A percentile compares a stretch with the other conserved stretches of the same genome.
phyloP scores from a whole-genome alignment of 2,113 vertebrate species.

The Hemibates koningsi region DNA sequence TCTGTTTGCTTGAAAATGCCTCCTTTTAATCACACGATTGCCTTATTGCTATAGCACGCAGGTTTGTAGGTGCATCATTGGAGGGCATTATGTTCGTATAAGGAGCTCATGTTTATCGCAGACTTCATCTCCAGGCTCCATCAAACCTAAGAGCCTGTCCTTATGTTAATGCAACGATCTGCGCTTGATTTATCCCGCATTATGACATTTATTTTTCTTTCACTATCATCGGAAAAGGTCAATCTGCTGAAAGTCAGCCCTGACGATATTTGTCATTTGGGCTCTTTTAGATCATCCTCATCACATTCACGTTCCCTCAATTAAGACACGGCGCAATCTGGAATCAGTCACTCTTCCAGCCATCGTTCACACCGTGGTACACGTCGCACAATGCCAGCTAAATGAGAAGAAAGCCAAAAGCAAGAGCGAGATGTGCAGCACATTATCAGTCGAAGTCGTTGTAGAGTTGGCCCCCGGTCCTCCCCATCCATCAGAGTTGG shows the following conservation, averaged over 20 bases:
- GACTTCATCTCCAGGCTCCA: constrained; percentile 39
- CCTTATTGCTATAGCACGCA: constrained; percentile 13
- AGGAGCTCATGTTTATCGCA: constrained; percentile 46
- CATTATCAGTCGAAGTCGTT: constrained; percentile 41
- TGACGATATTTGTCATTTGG: constrained; percentile 44
- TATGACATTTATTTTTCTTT: constrained; percentile 49
- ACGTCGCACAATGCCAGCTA: constrained; percentile 12
- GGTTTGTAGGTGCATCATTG: constrained; percentile 44
- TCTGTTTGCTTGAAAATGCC: background rate
- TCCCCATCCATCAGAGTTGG: constrained; percentile 63
- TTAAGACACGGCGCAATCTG: constrained; percentile 30
- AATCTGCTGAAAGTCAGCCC: constrained; percentile 41
- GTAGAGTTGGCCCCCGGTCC: constrained; percentile 54
- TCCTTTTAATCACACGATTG: constrained; percentile 5
- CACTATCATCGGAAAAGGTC: constrained; percentile 57
- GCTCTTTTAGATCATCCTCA: constrained; percentile 9
- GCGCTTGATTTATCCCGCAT: constrained; percentile 45
- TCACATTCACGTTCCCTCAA: constrained; percentile 22
- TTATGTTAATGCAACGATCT: constrained; percentile 54
- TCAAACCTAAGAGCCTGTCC: constrained; percentile 33
- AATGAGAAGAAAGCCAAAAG: constrained; percentile 54
- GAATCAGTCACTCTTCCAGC: constrained; percentile 40
- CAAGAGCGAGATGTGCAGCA: background rate
- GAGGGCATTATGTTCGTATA: constrained; percentile 46
- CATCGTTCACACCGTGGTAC: background rate